Percentiles rank a stretch among this genome's conserved stretches.
These are phyloP conservation scores for Autographa pulchrina DNA, from an alignment of 2,888 invertebrate genomes.

Conservation along the genomic window DNA sequence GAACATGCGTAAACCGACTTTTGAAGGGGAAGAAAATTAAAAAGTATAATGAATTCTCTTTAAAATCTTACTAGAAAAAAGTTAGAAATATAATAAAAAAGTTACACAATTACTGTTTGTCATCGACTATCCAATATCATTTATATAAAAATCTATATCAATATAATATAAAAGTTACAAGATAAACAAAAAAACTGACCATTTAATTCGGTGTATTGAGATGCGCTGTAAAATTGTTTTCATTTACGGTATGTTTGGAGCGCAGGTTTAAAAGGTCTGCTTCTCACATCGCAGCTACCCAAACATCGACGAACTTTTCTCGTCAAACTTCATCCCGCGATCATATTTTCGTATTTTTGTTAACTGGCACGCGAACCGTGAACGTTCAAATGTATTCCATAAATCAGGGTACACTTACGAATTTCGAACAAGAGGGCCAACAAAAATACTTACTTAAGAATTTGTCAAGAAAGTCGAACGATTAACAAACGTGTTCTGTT, in stretches of 20 bases:
- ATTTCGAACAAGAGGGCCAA: slow-evolving; percentile 74
- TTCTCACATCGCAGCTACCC: slow-evolving; percentile 72
- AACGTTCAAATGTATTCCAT: slow-evolving; percentile 82
- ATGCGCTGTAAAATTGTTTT: neutral
- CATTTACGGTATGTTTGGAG: neutral
- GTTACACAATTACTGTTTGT: neutral
- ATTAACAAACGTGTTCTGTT: slow-evolving; percentile 77
- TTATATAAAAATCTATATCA: no score
- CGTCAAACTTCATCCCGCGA: slow-evolving; percentile 70
- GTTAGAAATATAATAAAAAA: neutral
- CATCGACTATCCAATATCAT: neutral
- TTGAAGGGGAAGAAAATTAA: slow-evolving; percentile 13
- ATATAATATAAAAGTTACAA: no score
- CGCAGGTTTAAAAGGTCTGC: neutral
- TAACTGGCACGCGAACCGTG: slow-evolving; percentile 72
- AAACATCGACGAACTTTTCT: slow-evolving; percentile 74
- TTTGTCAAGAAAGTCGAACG: slow-evolving; percentile 68
- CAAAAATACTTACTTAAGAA: slow-evolving; percentile 83
- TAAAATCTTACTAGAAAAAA: neutral
- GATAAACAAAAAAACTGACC: neutral
- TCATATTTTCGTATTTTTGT: slow-evolving; percentile 84
- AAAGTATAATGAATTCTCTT: neutral
- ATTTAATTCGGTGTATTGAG: neutral
- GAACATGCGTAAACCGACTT: slow-evolving; percentile 50
- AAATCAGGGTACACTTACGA: slow-evolving; percentile 81